phyloP scores from a whole-genome alignment of 2,888 invertebrate species.

The Microchrysa polita region DNA sequence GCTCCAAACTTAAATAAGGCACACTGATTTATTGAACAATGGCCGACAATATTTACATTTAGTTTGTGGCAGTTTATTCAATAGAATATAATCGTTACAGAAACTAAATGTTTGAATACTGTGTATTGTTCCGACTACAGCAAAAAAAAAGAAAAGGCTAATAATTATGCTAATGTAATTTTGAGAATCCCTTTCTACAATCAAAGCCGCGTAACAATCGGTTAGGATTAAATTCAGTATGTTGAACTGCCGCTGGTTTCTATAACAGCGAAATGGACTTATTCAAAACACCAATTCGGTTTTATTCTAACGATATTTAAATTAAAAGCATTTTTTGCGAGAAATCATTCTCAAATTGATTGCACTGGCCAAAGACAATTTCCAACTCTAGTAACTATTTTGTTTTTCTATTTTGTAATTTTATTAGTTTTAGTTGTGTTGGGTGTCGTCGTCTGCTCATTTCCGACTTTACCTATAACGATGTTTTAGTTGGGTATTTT shows the following conservation, averaged over 20 bases:
- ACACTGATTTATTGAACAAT: slow-evolving; percentile 57
- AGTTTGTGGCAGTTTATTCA: slow-evolving; percentile 50
- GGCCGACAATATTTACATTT: slow-evolving; percentile 50
- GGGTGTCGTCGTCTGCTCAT: background rate
- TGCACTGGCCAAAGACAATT: slow-evolving; percentile 37
- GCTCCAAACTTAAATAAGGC: too few relatives aligned
- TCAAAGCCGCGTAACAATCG: background rate
- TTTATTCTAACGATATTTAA: slow-evolving; percentile 25
- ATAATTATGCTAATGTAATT: background rate
- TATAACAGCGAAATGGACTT: background rate
- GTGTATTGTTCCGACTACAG: slow-evolving; percentile 42
- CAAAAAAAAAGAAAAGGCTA: background rate
- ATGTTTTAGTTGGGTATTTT: background rate
- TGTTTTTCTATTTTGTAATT: slow-evolving; percentile 1
- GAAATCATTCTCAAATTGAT: slow-evolving; percentile 37
- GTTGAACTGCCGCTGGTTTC: background rate
- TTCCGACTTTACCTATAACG: background rate
- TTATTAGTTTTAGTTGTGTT: background rate
- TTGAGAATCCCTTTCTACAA: slow-evolving; percentile 22
- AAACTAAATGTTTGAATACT: slow-evolving; percentile 49
- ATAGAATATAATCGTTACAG: slow-evolving; percentile 31
- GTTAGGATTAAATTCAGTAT: background rate
- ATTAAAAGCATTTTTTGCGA: slow-evolving; percentile 7
- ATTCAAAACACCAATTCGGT: background rate
- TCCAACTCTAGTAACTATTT: slow-evolving; percentile 11